Evolutionary conservation across 2,888 invertebrate species (phyloP), one percentile per base, ranked within the genome.

Genomic region (Ectemnius lituratus): DNA sequence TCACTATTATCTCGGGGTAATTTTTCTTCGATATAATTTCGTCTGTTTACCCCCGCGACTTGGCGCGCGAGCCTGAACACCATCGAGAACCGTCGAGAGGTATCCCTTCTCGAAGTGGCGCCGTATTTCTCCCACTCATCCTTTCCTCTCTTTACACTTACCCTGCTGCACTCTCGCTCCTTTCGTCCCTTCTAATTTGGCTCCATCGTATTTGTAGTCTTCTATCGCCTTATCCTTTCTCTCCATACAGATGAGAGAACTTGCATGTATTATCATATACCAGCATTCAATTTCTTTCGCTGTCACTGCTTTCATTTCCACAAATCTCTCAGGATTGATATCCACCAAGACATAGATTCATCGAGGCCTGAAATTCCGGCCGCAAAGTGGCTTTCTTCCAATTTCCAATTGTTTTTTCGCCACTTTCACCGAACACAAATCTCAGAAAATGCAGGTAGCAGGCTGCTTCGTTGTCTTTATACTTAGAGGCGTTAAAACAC

Each of bases 11-110:
- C 88, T 88, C 84, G 85, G 82, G 85, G 87, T 88, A 88, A 88
- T 88, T 88, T 88, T 88, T 88, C 88, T 88, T 88, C 88, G 85
- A 88, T 88, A 87, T 88, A 88, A 88, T 88, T 88, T 88, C 85
- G 87, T 88, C 88, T 88, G 88, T 88, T 88, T 88, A 88, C 86
- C 88, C 87, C 86, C 81, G 84, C 83, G 84, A 85, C 78, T 81
- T 84, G 83, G 78, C 83, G 86, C 86, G 80, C 84, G 81, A 82
- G 77, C 73, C 78, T 83, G 82, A 77, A 80, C 83, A 75, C 83
- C 82, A 75, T 23, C 69, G 69, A 73, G 74, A 75, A 14, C 52
- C 73, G 68, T 66, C 73, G 77, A 76, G 76, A 64, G 70, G 78
- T 76, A 37, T 73, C 73, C 75, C 69, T 82, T 75, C 76, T 73